Evolutionary conservation across 2,888 invertebrate genomes (phyloP), one percentile per base, ranked within the genome.

Genomic region (Drosophila falleni): DNA sequence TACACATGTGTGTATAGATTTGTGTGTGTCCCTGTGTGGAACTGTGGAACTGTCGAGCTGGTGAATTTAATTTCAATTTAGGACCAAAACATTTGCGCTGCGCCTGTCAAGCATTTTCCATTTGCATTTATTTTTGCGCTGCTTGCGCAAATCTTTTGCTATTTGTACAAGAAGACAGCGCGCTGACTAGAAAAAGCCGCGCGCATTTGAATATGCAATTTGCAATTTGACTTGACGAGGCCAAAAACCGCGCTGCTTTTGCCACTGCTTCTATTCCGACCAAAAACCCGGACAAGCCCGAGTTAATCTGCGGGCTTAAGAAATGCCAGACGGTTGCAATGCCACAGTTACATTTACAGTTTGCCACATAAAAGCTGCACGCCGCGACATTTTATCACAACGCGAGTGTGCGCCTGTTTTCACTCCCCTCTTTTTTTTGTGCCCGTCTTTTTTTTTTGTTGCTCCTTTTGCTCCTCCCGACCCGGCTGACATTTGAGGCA

Each of bases 131-230:
- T 83, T 83, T 84, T 84, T 89, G 81, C 84, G 69, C 84, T 87
- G 76, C 78, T 78, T 80, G 87, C 81, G 84, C 87, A 89, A 84
- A 89, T 84, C 84, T 89, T 89, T 89, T 78, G 78, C 81, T 81
- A 89, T 84, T 84, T 89, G 89, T 89, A 87, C 67, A 78, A 82
- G 74, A 85, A 85, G 84, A 86, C 89, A 88, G 86, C 78, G n/a
- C 84, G 83, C 87, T 68, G 89, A 86, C 89, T 74, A 81, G 78
- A 83, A 87, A 87, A 80, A 86, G 86, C 83, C 74, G 74, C 73
- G 79, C 81, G 80, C 81, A 89, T 89, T 89, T 87, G 87, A 87
- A 87, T 87, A 87, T 89, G 87, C 89, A 87, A 87, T 89, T 86
- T 89, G 89, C 89, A 87, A 87, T 89, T 86, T 86, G 89, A 82